Base-by-base conservation (phyloP, 1,140 invertebrate genomes). In the Diabrotica virgifera region DNA sequence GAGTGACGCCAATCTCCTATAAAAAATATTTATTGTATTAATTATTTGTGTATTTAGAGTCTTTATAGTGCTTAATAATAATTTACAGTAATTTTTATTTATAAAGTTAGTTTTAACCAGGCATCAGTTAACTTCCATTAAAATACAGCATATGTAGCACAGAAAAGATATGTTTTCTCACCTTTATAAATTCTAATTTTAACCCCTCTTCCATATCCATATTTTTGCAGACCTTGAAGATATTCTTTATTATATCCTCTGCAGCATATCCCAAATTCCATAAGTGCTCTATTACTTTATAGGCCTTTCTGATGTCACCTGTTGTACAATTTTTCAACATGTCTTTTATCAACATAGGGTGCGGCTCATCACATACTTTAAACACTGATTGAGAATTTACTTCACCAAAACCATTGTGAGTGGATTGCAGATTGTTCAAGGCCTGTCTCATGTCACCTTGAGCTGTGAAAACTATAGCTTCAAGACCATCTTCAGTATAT, bases 351-450 rank as follows among this genome's bases (percentile, higher is more conserved):
- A 97, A 77, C 65, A 97, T 82, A 6, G 98, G 98, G 85, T 99
- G 96, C 0, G 98, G 97, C 79, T 99, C 97, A 82, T 99, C 98
- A 79, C 98, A 99, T 11, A 99, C 96, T 85, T 99, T 99, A 76
- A 99, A 99, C n/a, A 99, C 97, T 87, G 98, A 97, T 75, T 95
- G 90, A 65, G 89, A 89, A 69, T 90, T 96, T 3, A 99, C 89
- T 75, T 92, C 87, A 5, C 89, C 90, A 84, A 98, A 99, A 35
- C 97, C 97, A 80, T 98, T 95, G 52, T 87, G 87, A 0, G 97
- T 99, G 5, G 97, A 97, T 81, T 99, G 98, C 35, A 99, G 80
- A 85, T 99, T 99, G 81, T 99, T 99, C 11, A 99, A 82, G 0
- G 92, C 97, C 72, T 94, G 95, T 76, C 98, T 85, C 92, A 99